phyloP scores from a whole-genome alignment of 2,113 vertebrate species.

The Trichomycterus rosablanca region DNA sequence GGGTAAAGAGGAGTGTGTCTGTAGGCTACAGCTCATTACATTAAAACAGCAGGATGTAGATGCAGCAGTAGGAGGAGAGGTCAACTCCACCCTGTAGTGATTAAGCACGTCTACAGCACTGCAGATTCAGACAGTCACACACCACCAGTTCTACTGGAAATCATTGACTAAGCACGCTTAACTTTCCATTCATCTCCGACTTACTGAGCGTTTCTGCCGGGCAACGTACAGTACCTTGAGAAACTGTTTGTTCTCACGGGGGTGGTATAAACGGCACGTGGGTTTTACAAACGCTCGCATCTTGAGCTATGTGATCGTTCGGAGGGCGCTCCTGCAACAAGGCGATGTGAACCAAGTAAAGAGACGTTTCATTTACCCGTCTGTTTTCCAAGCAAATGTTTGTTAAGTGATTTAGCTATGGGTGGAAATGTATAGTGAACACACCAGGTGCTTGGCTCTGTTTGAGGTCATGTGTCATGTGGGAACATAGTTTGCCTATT shows the following conservation, averaged over 20 bases:
- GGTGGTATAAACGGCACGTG: too few species aligned
- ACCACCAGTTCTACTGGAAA: not conserved
- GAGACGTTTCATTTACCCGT: not conserved
- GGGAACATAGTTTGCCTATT: slow-evolving; percentile 1
- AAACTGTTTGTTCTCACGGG: not conserved
- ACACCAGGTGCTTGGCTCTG: not conserved
- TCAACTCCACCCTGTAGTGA: slow-evolving; percentile 14
- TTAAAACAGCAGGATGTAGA: slow-evolving; percentile 23
- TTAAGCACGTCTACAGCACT: not conserved
- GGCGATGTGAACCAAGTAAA: not conserved
- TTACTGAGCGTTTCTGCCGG: not conserved
- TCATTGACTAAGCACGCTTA: not conserved
- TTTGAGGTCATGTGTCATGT: slow-evolving; percentile 10
- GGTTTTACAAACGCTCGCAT: too few species aligned
- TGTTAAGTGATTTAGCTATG: not conserved
- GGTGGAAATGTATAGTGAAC: not conserved
- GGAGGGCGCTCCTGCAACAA: not conserved
- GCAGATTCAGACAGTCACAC: not conserved
- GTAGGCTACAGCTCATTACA: slow-evolving; percentile 11
- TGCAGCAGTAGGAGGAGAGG: not conserved
- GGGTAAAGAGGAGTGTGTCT: slow-evolving; percentile 21
- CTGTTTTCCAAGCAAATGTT: slow-evolving; percentile 10
- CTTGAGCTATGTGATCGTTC: too few species aligned
- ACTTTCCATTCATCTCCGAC: not conserved
- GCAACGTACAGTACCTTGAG: not conserved